These are phyloP conservation scores for Oreortyx pictus DNA, from an alignment of 2,797 vertebrate genomes.

Conservation along the genomic window DNA sequence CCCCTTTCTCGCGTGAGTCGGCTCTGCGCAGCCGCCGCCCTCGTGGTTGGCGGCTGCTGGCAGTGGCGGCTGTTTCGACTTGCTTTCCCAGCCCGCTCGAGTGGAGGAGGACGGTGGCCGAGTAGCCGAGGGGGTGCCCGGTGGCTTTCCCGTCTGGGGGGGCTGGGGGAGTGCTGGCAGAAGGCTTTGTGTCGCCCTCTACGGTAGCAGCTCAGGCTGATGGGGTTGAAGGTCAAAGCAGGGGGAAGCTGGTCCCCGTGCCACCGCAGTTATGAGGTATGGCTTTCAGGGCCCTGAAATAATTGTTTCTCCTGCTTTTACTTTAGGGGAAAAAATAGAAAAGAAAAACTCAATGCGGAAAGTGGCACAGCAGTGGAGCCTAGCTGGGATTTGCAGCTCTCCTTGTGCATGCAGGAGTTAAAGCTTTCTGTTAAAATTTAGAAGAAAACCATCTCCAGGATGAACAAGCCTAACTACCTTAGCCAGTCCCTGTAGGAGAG, in stretches of 20 bases:
- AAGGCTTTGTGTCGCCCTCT: background rate
- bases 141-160: fast-evolving
- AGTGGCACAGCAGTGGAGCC: background rate
- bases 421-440: fast-evolving
- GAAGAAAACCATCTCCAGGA: background rate
- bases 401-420: fast-evolving
- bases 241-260: background rate
- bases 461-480: background rate
- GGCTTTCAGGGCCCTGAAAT: background rate
- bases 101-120: too few relatives aligned
- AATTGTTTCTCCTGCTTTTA: fast-evolving
- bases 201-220: background rate
- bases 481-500: background rate
- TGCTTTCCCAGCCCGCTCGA: background rate
- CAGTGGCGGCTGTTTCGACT: background rate
- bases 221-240: background rate
- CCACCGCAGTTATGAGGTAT: fast-evolving
- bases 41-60: background rate
- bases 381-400: fast-evolving
- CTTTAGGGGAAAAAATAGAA: background rate
- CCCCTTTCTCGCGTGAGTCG: background rate
- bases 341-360: background rate
- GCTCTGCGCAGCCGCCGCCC: background rate
- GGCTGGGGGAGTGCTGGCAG: background rate
- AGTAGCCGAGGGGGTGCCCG: fast-evolving